A percentile compares a stretch with the other conserved stretches of the same genome.
Evolutionary conservation across 1,140 invertebrate genomes (phyloP).

Genomic region (Lithobius niger): DNA sequence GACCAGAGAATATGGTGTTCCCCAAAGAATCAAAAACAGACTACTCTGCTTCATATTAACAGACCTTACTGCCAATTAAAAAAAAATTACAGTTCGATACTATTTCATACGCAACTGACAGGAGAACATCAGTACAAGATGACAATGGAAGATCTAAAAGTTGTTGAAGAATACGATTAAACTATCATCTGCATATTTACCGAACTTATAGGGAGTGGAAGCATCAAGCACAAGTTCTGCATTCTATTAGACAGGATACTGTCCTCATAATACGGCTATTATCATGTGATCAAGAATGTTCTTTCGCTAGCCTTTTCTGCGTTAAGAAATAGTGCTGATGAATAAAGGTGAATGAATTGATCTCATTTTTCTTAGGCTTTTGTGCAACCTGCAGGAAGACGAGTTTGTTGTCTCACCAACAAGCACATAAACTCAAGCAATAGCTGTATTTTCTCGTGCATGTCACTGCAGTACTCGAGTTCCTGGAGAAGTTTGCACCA

Average conservation of each 20-base stretch:
- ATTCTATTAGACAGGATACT: constrained; percentile 7
- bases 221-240: not conserved
- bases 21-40: not conserved
- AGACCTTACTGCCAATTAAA: not conserved
- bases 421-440: not conserved
- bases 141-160: not conserved
- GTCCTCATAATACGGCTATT: constrained; percentile 1
- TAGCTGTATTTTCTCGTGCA: too few species aligned
- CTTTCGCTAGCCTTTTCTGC: not conserved
- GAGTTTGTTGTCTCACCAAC: not conserved
- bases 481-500: too few species aligned
- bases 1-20: not conserved
- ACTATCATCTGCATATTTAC: constrained; percentile 4
- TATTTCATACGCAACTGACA: constrained; percentile 9
- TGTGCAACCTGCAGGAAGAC: not conserved
- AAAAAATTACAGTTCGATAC: constrained; percentile 11
- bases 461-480: too few species aligned
- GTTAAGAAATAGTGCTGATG: not conserved
- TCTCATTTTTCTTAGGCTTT: not conserved
- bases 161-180: constrained; percentile 6
- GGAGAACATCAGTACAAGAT: not conserved
- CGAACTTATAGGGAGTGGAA: not conserved
- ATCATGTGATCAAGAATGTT: constrained; percentile 10
- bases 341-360: not conserved
- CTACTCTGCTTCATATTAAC: not conserved